Evolutionary conservation across 2,113 vertebrate genomes (phyloP).

Genomic region (Chloropsis cyanopogon): DNA sequence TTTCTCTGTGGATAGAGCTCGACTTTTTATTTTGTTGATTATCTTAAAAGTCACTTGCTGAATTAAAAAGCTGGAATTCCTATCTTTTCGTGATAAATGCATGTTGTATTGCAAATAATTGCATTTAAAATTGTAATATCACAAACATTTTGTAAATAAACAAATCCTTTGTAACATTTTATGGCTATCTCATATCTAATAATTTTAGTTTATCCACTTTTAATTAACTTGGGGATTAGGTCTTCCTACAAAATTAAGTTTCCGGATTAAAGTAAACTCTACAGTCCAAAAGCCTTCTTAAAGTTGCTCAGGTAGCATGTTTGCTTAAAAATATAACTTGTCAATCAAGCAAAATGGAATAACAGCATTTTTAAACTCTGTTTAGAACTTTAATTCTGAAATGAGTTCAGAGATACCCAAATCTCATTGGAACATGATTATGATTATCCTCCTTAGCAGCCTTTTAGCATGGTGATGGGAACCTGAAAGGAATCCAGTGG

Average conservation of each 20-base stretch:
- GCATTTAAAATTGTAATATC: neutral
- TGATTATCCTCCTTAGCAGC: neutral
- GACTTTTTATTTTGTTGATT: neutral
- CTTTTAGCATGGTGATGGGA: neutral
- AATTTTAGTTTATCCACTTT: neutral
- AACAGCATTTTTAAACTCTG: neutral
- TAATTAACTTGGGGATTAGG: neutral
- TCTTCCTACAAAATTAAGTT: neutral
- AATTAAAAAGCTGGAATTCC: neutral
- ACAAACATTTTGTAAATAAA: neutral
- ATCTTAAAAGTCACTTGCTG: neutral
- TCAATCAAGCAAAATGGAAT: neutral
- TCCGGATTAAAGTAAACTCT: neutral
- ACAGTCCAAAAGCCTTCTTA: neutral
- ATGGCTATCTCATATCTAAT: neutral
- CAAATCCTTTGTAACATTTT: neutral
- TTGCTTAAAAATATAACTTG: neutral
- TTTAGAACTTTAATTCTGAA: neutral
- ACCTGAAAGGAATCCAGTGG: neutral
- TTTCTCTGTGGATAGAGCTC: neutral
- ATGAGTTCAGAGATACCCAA: neutral
- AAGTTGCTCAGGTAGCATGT: neutral
- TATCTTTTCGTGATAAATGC: neutral
- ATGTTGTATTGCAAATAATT: neutral
- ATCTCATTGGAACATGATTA: neutral